Evolutionary conservation across 2,113 vertebrate species (phyloP).

Genomic region (Thymallus thymallus): DNA sequence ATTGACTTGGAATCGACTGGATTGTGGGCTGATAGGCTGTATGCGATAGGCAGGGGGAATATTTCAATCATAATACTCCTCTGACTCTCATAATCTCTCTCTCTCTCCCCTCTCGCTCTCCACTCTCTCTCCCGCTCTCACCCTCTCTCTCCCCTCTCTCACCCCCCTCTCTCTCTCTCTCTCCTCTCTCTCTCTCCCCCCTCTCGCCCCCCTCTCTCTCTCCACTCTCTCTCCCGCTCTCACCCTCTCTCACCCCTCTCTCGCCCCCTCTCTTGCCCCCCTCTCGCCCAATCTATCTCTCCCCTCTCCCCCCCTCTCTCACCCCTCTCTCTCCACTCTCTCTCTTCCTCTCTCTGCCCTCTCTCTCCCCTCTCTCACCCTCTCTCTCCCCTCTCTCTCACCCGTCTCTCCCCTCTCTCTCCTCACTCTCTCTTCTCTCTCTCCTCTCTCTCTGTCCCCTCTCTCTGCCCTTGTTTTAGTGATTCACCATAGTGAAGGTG

Average conservation of each 20-base stretch:
- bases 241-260: not conserved
- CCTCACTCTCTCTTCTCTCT: not conserved
- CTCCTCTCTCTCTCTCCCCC: not conserved
- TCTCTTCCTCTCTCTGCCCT: not conserved
- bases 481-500: too few species aligned
- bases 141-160: not conserved
- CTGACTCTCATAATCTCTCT: not conserved
- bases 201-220: not conserved
- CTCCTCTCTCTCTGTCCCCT: constrained; percentile 2
- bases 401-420: not conserved
- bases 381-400: not conserved
- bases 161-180: not conserved
- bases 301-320: not conserved
- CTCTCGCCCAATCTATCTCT: not conserved
- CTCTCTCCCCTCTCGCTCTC: not conserved
- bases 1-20: constrained; percentile 71
- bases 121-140: not conserved
- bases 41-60: constrained; percentile 32
- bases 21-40: constrained; percentile 58
- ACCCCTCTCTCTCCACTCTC: not conserved
- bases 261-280: not conserved
- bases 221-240: not conserved
- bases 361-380: not conserved
- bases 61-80: constrained; percentile 69
- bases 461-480: too few species aligned